These are phyloP conservation scores for Chrysopilus asiliformis DNA, from an alignment of 2,888 invertebrate genomes.

Conservation along the genomic window DNA sequence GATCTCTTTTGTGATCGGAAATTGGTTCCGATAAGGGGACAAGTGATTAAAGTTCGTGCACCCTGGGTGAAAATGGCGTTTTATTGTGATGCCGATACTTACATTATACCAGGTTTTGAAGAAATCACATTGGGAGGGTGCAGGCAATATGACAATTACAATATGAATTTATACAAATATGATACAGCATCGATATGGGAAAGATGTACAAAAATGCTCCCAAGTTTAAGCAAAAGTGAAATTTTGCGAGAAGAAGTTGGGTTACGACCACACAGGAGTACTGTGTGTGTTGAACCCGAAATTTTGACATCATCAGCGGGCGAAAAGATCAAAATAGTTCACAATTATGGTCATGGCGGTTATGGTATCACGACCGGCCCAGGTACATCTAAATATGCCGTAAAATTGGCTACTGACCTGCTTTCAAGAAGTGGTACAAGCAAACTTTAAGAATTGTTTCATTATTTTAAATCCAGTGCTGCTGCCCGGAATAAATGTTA, in stretches of 20 bases:
- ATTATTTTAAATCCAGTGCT: too few relatives aligned
- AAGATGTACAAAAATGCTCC: constrained; percentile 62
- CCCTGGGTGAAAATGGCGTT: constrained; percentile 85
- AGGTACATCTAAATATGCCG: constrained; percentile 69
- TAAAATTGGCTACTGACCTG: constrained; percentile 49
- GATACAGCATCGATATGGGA: constrained; percentile 67
- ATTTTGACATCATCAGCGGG: constrained; percentile 29
- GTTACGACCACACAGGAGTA: constrained; percentile 65
- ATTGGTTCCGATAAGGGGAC: constrained; percentile 70
- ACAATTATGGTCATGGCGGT: constrained; percentile 92
- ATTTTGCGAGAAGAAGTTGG: constrained; percentile 58
- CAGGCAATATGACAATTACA: constrained; percentile 68
- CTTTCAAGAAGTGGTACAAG: too few relatives aligned
- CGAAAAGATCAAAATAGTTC: constrained; percentile 52
- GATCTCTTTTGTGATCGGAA: constrained; percentile 59
- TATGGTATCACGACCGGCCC: constrained; percentile 85
- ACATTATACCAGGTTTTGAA: constrained; percentile 66
- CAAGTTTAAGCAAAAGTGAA: constrained; percentile 46
- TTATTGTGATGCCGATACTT: constrained; percentile 75
- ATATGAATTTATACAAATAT: constrained; percentile 48
- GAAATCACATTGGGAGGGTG: constrained; percentile 73
- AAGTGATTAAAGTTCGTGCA: constrained; percentile 66
- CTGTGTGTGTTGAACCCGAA: constrained; percentile 60
- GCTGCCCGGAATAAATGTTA: too few relatives aligned
- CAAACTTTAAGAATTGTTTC: too few relatives aligned